phyloP scores from a whole-genome alignment of 2,888 invertebrate genomes.

The Latrodectus elegans region DNA sequence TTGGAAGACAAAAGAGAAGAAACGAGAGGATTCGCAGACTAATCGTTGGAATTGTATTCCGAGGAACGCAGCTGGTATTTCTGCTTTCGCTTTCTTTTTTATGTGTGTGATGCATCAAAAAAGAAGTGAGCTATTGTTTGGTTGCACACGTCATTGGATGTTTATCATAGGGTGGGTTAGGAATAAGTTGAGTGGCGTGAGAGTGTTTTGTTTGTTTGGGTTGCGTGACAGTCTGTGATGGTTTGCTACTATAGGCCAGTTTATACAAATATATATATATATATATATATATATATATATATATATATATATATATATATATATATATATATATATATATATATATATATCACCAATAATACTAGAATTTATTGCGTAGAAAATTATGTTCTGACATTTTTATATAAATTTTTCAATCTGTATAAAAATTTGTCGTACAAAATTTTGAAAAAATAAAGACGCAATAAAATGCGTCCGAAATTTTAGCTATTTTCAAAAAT shows the following conservation, averaged over 20 bases:
- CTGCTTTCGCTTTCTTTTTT: neutral
- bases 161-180: neutral
- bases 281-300: too few relatives aligned
- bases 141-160: neutral
- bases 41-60: neutral
- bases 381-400: too few relatives aligned
- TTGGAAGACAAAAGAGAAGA: neutral
- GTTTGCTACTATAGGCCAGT: neutral
- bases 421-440: too few relatives aligned
- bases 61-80: neutral
- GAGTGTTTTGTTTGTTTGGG: neutral
- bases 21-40: neutral
- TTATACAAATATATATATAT: neutral
- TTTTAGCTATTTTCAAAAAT: too few relatives aligned
- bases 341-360: too few relatives aligned
- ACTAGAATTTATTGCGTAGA: too few relatives aligned
- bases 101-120: too few relatives aligned
- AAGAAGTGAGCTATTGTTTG: neutral
- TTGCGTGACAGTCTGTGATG: neutral
- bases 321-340: too few relatives aligned
- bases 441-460: too few relatives aligned
- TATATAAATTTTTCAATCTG: too few relatives aligned
- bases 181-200: neutral
- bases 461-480: too few relatives aligned
- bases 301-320: too few relatives aligned